Percentiles rank a stretch among this genome's conserved stretches.
Evolutionary conservation across 2,888 invertebrate species (phyloP).

Genomic region (Lissonota sp.): DNA sequence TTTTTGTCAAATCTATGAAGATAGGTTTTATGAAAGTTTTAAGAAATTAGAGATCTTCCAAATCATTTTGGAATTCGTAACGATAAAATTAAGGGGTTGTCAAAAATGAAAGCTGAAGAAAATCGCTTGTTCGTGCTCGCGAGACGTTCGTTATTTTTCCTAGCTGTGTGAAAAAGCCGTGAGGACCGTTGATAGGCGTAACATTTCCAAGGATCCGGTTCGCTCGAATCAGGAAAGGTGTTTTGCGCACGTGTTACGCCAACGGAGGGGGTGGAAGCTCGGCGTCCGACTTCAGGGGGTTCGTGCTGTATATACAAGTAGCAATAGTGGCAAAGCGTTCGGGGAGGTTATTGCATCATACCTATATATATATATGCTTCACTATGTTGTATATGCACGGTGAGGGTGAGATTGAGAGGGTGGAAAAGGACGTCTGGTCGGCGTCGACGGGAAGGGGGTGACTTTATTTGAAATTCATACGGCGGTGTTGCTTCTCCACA

Average conservation of each 20-base stretch:
- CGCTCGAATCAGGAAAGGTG: constrained; percentile 17
- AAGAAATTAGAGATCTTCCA: too few species aligned
- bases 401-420: constrained; percentile 7
- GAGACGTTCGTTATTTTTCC: constrained; percentile 14
- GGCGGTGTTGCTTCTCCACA: constrained; percentile 57
- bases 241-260: constrained; percentile 46
- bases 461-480: constrained; percentile 76
- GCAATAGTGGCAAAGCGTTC: constrained; percentile 13
- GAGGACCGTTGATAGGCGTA: constrained; percentile 65
- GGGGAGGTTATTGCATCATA: constrained; percentile 10
- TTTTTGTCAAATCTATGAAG: too few species aligned
- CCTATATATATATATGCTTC: neutral
- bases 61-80: too few species aligned
- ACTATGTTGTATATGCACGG: neutral
- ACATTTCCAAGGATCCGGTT: constrained; percentile 59
- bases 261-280: constrained; percentile 25
- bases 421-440: constrained; percentile 32
- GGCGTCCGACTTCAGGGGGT: constrained; percentile 14
- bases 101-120: too few species aligned
- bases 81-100: too few species aligned
- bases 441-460: constrained; percentile 56
- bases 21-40: too few species aligned
- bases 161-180: constrained; percentile 19
- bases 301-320: constrained; percentile 5
- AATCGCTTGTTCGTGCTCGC: constrained; percentile 6